These are phyloP conservation scores for Drosophila nannoptera DNA, from an alignment of 1,140 invertebrate genomes.

Conservation along the genomic window DNA sequence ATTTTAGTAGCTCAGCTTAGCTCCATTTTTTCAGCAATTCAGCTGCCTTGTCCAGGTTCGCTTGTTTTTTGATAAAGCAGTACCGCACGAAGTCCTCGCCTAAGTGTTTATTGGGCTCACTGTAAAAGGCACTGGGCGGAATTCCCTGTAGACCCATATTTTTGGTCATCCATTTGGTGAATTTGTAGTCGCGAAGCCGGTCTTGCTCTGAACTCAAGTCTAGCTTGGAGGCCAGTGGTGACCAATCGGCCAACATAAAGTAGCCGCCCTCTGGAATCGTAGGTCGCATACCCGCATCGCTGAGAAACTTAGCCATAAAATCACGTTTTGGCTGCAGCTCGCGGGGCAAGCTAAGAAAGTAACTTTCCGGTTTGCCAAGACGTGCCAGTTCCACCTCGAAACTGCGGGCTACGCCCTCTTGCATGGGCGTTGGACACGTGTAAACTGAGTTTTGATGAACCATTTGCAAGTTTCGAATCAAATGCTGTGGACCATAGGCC, in stretches of 20 bases:
- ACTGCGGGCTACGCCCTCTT: slow-evolving; percentile 94
- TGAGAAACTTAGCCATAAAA: slow-evolving; percentile 88
- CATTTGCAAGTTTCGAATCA: slow-evolving; percentile 90
- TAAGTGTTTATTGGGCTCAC: slow-evolving; percentile 87
- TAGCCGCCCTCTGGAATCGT: slow-evolving; percentile 97
- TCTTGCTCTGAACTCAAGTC: slow-evolving; percentile 85
- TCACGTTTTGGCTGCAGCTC: slow-evolving; percentile 93
- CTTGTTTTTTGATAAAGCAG: slow-evolving; percentile 96
- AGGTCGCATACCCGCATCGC: slow-evolving; percentile 91
- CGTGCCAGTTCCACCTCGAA: slow-evolving; percentile 92
- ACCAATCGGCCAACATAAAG: slow-evolving; percentile 97
- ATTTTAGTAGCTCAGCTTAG: slow-evolving; percentile 16
- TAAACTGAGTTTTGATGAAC: slow-evolving; percentile 98
- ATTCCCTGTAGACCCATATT: slow-evolving; percentile 96
- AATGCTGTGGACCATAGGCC: slow-evolving; percentile 91
- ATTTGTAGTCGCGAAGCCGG: slow-evolving; percentile 91
- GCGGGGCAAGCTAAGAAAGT: slow-evolving; percentile 88
- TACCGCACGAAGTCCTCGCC: slow-evolving; percentile 93
- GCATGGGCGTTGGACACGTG: slow-evolving; percentile 91
- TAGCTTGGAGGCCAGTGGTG: slow-evolving; percentile 83
- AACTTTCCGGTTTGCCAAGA: slow-evolving; percentile 88
- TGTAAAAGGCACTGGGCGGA: slow-evolving; percentile 96
- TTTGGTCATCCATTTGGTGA: slow-evolving; percentile 97
- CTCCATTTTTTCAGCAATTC: slow-evolving; percentile 84
- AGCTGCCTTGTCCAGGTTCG: slow-evolving; percentile 86